Evolutionary conservation across 2,888 invertebrate genomes (phyloP).

Genomic region (Julus scandinavius): DNA sequence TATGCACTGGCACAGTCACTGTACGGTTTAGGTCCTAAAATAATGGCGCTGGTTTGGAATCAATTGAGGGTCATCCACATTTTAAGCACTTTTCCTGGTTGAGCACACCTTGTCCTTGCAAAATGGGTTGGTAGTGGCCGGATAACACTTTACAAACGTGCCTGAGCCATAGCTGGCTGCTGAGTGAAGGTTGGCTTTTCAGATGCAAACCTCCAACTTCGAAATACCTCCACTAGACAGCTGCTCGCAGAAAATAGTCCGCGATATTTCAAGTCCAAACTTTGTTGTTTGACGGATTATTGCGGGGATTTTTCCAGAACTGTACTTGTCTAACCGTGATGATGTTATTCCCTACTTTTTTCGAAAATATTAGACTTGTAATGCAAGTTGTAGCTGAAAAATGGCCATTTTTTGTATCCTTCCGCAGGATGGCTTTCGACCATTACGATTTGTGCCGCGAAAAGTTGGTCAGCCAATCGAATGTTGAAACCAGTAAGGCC

Average conservation of each 20-base stretch:
- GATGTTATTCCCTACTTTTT: neutral
- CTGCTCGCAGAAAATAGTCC: constrained; percentile 12
- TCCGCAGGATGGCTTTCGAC: neutral
- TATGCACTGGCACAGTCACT: constrained; percentile 31
- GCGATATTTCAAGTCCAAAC: neutral
- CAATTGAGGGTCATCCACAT: neutral
- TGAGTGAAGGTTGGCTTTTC: constrained; percentile 8
- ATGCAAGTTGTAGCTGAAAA: neutral
- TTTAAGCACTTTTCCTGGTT: neutral
- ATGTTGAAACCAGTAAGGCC: neutral
- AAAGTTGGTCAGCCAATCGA: neutral
- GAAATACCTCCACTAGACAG: neutral
- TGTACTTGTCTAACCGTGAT: neutral
- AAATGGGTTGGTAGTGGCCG: neutral
- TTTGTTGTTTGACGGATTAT: neutral
- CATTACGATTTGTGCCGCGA: neutral
- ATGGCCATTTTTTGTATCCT: neutral
- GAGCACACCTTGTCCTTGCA: constrained; percentile 13
- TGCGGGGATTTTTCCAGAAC: neutral
- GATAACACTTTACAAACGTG: neutral
- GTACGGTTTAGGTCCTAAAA: neutral
- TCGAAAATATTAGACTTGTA: neutral
- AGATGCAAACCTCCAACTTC: neutral
- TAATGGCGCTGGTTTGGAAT: neutral
- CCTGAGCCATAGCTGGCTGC: constrained; percentile 15